Percentiles rank a stretch among this genome's conserved stretches.
These are phyloP conservation scores for Cheilosia vulpina DNA, from an alignment of 2,888 invertebrate genomes.

Conservation along the genomic window DNA sequence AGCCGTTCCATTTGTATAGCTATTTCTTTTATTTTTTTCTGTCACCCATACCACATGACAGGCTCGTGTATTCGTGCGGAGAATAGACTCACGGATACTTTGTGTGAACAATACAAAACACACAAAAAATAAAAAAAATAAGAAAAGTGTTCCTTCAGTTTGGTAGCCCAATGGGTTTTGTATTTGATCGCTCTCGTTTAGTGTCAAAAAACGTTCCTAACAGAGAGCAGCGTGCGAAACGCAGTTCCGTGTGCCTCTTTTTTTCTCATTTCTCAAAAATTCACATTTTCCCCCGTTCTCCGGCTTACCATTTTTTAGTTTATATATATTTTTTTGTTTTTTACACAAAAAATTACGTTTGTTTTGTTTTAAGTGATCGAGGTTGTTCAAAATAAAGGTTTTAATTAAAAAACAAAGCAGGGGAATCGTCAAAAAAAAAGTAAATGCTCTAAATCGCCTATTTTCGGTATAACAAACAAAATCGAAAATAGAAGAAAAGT, in stretches of 20 bases:
- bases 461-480: conserved; percentile 10
- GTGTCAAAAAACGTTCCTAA: conserved; percentile 83
- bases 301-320: conserved; percentile 67
- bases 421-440: conserved; percentile 36
- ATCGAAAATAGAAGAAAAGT: conserved; percentile 1
- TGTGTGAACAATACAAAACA: conserved; percentile 42
- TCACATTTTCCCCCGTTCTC: conserved; percentile 73
- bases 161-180: conserved; percentile 72
- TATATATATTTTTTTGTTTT: conserved; percentile 55
- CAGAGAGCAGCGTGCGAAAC: conserved; percentile 81
- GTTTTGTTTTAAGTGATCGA: conserved; percentile 56
- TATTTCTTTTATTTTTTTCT: conserved; percentile 3
- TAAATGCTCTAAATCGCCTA: conserved; percentile 30
- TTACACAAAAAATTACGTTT: conserved; percentile 42
- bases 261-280: conserved; percentile 76
- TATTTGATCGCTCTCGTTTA: conserved; percentile 77
- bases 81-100: conserved; percentile 60
- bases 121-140: conserved; percentile 39
- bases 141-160: conserved; percentile 45
- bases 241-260: conserved; percentile 79
- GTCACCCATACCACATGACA: conserved; percentile 35
- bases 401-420: conserved; percentile 52
- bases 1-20: conserved; percentile 11
- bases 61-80: conserved; percentile 32
- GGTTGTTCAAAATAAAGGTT: conserved; percentile 31